Evolutionary conservation across 2,113 vertebrate species (phyloP).

Genomic region (Neodontobutis hainanensis): DNA sequence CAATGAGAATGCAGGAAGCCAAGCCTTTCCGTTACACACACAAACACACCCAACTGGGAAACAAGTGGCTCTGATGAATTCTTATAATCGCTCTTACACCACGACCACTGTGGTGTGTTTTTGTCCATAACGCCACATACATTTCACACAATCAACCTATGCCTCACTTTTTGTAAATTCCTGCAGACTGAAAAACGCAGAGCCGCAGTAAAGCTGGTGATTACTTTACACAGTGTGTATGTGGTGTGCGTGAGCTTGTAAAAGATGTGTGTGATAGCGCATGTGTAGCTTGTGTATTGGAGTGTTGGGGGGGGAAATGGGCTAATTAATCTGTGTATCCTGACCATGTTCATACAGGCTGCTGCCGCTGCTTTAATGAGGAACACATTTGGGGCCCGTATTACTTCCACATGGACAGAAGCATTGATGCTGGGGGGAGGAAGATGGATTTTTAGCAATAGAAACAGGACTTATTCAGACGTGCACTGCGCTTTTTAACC

Average conservation of each 20-base stretch:
- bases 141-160: slow-evolving; percentile 16
- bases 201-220: slow-evolving; percentile 40
- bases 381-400: slow-evolving; percentile 89
- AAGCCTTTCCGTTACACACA: slow-evolving; percentile 64
- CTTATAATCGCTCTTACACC: slow-evolving; percentile 46
- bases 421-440: slow-evolving; percentile 12
- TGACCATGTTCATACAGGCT: slow-evolving; percentile 91
- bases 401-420: slow-evolving; percentile 86
- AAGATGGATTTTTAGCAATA: slow-evolving; percentile 16
- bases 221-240: slow-evolving; percentile 39
- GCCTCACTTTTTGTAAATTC: slow-evolving; percentile 6
- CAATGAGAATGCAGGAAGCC: slow-evolving; percentile 67
- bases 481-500: slow-evolving; percentile 17
- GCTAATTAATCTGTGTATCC: slow-evolving; percentile 93
- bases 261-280: slow-evolving; percentile 22
- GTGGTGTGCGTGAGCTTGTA: slow-evolving; percentile 23
- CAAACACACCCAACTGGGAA: slow-evolving; percentile 43
- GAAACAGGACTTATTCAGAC: slow-evolving; percentile 41
- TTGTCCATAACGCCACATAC: slow-evolving; percentile 13
- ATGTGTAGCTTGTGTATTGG: slow-evolving; percentile 29
- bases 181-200: slow-evolving; percentile 14
- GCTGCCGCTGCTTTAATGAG: slow-evolving; percentile 92
- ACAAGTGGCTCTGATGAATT: slow-evolving; percentile 34
- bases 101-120: slow-evolving; percentile 45
- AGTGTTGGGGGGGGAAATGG: slow-evolving; percentile 77